Percentiles rank a stretch among this genome's conserved stretches.
Evolutionary conservation across 2,113 vertebrate genomes (phyloP).

Genomic region (Peromyscus maniculatus): DNA sequence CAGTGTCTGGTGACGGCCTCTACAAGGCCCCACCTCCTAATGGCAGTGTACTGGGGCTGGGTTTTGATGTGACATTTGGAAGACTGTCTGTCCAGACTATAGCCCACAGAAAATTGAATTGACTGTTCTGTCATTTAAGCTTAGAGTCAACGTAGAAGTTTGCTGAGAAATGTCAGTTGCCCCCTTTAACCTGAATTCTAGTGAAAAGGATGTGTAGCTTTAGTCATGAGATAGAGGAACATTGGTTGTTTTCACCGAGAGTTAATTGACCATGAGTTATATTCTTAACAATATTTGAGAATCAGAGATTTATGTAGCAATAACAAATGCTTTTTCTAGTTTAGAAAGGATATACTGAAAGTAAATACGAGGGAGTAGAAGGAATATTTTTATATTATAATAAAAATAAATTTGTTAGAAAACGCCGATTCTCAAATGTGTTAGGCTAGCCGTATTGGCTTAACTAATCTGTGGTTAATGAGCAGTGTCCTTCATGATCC

Average conservation of each 20-base stretch:
- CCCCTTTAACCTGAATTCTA: slow-evolving; percentile 20
- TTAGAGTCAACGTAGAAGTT: not conserved
- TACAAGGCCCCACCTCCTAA: not conserved
- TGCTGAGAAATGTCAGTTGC: not conserved
- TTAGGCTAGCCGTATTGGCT: not conserved
- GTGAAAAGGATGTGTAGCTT: slow-evolving; percentile 11
- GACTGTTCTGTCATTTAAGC: slow-evolving; percentile 19
- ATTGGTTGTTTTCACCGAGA: not conserved
- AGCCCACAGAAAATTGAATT: not conserved
- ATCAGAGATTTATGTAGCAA: slow-evolving; percentile 41
- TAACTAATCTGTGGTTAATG: not conserved
- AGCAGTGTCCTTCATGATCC: not conserved
- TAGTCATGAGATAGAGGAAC: slow-evolving; percentile 25
- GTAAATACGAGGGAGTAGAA: not conserved
- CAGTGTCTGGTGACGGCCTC: not conserved
- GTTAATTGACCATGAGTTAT: not conserved
- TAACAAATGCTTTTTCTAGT: slow-evolving; percentile 6
- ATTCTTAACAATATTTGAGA: slow-evolving; percentile 1
- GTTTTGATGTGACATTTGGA: not conserved
- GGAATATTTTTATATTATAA: not conserved
- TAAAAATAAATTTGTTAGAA: slow-evolving; percentile 18
- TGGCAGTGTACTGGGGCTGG: not conserved
- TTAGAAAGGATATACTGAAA: not conserved
- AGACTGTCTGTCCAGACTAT: not conserved
- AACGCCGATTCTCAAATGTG: slow-evolving; percentile 10